Evolutionary conservation across 1,140 invertebrate species (phyloP).

Genomic region (Sitophilus oryzae): DNA sequence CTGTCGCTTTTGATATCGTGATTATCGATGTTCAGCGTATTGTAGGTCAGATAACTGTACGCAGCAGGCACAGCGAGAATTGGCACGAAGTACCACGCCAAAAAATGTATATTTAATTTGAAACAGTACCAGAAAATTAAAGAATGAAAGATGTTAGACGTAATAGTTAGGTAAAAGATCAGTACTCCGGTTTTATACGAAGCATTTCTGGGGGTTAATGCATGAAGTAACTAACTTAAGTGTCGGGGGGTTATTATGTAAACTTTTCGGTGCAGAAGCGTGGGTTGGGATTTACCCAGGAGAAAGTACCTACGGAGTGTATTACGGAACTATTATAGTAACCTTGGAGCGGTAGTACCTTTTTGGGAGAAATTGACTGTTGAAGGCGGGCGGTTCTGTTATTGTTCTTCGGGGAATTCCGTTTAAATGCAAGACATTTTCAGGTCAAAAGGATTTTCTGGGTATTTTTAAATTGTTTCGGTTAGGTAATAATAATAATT

Average conservation of each 20-base stretch:
- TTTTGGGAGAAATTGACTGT: neutral
- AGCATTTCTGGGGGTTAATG: neutral
- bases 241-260: no score
- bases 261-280: no score
- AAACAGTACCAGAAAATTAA: no score
- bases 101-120: no score
- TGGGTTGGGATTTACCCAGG: constrained; percentile 20
- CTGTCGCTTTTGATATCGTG: no score
- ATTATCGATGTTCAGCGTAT: neutral
- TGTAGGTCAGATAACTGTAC: constrained; percentile 4
- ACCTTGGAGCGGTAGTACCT: constrained; percentile 5
- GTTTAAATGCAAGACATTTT: neutral
- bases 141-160: no score
- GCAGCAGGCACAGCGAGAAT: neutral
- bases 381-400: neutral
- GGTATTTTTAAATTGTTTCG: no score
- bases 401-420: neutral
- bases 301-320: constrained; percentile 10
- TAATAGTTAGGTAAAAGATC: neutral
- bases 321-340: constrained; percentile 6
- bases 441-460: no score
- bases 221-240: no score
- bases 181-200: neutral
- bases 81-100: no score
- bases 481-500: neutral